phyloP scores from a whole-genome alignment of 2,888 invertebrate species.

The Orthosia incerta region DNA sequence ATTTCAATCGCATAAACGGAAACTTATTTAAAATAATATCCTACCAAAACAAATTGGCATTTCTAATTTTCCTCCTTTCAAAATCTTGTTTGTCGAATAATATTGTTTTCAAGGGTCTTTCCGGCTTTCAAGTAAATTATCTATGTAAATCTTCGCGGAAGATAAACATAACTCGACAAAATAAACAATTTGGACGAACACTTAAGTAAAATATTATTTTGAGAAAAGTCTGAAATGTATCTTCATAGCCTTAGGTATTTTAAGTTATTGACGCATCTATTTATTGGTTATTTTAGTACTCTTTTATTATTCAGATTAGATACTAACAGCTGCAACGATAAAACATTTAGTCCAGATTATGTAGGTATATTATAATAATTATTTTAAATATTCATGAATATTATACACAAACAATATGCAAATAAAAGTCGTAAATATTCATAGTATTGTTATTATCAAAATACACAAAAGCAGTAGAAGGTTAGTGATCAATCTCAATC shows the following conservation, averaged over 20 bases:
- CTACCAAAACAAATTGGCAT: not conserved
- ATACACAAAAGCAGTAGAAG: constrained; percentile 8
- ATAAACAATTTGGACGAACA: not conserved
- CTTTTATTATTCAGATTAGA: not conserved
- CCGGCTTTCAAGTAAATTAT: not conserved
- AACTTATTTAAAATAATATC: not conserved
- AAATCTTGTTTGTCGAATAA: constrained; percentile 3
- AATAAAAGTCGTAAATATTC: constrained; percentile 27
- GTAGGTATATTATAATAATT: not conserved
- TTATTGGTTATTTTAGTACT: constrained; percentile 1
- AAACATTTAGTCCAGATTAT: not conserved
- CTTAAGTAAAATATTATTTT: not conserved
- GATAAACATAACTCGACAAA: not conserved
- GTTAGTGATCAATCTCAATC: constrained; percentile 16
- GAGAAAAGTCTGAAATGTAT: not conserved
- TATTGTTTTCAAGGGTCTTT: not conserved
- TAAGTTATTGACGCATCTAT: not conserved
- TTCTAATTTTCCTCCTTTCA: not conserved
- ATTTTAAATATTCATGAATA: constrained; percentile 5
- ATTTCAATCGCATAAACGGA: not conserved
- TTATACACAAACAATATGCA: constrained; percentile 11
- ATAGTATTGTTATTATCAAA: constrained; percentile 1
- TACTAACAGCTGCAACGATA: not conserved
- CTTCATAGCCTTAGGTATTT: not conserved
- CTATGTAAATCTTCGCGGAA: not conserved